Base-by-base conservation (phyloP, 2,888 invertebrate species). In the Clitarchus hookeri region DNA sequence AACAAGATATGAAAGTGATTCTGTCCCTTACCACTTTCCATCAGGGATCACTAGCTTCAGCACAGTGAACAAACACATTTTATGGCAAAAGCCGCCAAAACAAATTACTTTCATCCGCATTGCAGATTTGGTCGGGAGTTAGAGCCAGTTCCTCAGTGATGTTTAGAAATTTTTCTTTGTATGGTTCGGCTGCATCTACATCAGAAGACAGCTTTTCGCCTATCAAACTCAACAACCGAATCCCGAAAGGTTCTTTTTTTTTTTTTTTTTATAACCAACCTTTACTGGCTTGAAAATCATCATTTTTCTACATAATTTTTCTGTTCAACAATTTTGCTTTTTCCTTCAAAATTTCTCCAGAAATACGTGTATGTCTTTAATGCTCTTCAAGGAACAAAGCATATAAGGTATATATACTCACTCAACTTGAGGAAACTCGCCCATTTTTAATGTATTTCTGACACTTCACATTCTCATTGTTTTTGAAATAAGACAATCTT, bases 1-100 rank as follows among this genome's bases (percentile, higher is more conserved):
- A 87, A 89, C 89, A 90, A 53, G 89, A 89, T 89, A 89, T n/a
- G n/a, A n/a, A 89, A 87, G 89, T 90, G 83, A 90, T 89, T 88
- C 88, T 86, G 78, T 88, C 88, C 82, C 87, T 88, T n/a, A 44
- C 84, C 27, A 89, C 88, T 89, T 90, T 90, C 86, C 87, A 87
- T 87, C 89, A 86, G 86, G 89, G 88, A 87, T 89, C 89, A 79
- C 86, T 87, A 44, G 87, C 87, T 88, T 90, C 89, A 87, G 86
- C 85, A 85, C 87, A 84, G 83, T 88, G 88, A 84, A 88, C 88
- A 25, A 89, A 89, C 83, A 89, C 89, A 80, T 89, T 89, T 4
- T 84, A 53, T 54, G 78, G 44, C 78, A 80, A 82, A 85, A 23
- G 65, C 85, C 16, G 26, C 83, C 86, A 86, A 80, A 84, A 83